Base-by-base conservation (phyloP, 1,140 invertebrate species). In the Megalonaias nervosa region DNA sequence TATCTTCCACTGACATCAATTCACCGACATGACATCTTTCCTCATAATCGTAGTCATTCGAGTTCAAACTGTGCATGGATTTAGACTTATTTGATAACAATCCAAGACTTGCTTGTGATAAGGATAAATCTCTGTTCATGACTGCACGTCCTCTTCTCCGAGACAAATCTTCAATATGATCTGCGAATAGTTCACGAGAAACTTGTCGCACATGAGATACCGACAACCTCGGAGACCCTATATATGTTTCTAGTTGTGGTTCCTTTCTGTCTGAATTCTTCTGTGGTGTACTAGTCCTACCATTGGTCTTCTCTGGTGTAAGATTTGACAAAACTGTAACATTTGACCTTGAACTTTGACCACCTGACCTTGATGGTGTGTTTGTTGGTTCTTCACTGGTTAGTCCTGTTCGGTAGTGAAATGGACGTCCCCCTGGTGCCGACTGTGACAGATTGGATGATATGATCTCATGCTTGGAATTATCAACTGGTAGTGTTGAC, bases 71-170 rank as follows among this genome's bases (percentile, higher is more conserved):
- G 55, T 62, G 71, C 76, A 78, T 78, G 11, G 70, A 73, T 61
- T 78, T 78, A 38, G 76, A 78, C 56, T 71, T 67, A 69, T 78
- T 78, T 58, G 76, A 78, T 58, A 78, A 31, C 38, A 78, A 69
- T 67, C 76, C 76, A 48, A 78, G 76, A 78, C 76, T 78, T 62
- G 76, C 76, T 69, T 78, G 73, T 21, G 76, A 78, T 23, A 78
- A 61, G 58, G 76, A 78, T 58, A 78, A 67, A 74, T 78, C 76
- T 59, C 76, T 67, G 38, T 78, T 78, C 23, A 78, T 64, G 15
- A 66, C 74, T 56, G 76, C 76, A 71, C 68, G 73, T 56, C 76
- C 76, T 23, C 76, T 64, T 19, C 76, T 57, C 31, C 74, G 73
- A 23, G 76, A 71, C 26, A 78, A 73, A 61, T 78, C 76, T 19